Conservation (phyloP, 2,113 vertebrate genomes). For the Serilophus lunatus region DNA sequence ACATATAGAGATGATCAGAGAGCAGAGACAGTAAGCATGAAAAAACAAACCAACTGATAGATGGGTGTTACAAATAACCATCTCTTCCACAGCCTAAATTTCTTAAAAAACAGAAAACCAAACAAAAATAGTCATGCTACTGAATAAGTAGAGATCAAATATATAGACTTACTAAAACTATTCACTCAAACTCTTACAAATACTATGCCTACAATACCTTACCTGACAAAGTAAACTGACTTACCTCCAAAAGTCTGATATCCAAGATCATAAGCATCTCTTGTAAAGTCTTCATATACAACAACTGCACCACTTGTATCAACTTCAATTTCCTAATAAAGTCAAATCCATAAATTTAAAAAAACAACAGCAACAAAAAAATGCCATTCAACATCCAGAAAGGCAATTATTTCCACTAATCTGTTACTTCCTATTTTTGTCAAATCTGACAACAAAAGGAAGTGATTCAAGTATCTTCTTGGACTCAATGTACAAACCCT, state of each 20-base stretch:
- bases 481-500: neutral
- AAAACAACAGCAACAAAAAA: neutral
- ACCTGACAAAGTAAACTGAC: constrained; percentile 7
- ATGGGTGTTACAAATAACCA: neutral
- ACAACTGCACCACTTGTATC: constrained; percentile 59
- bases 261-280: constrained; percentile 65
- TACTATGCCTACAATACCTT: neutral
- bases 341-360: neutral
- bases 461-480: neutral
- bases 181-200: neutral
- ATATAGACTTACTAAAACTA: neutral
- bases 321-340: constrained; percentile 62
- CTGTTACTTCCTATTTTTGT: neutral
- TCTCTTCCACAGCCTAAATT: neutral
- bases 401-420: neutral
- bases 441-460: neutral
- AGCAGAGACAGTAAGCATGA: neutral
- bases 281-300: constrained; percentile 68
- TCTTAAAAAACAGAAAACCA: neutral
- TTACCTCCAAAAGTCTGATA: constrained; percentile 69
- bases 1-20: neutral
- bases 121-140: neutral
- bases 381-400: neutral
- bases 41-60: neutral
- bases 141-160: neutral